A percentile compares a stretch with the other conserved stretches of the same genome.
phyloP scores from a whole-genome alignment of 2,888 invertebrate species.

The Choreutis nemorana region DNA sequence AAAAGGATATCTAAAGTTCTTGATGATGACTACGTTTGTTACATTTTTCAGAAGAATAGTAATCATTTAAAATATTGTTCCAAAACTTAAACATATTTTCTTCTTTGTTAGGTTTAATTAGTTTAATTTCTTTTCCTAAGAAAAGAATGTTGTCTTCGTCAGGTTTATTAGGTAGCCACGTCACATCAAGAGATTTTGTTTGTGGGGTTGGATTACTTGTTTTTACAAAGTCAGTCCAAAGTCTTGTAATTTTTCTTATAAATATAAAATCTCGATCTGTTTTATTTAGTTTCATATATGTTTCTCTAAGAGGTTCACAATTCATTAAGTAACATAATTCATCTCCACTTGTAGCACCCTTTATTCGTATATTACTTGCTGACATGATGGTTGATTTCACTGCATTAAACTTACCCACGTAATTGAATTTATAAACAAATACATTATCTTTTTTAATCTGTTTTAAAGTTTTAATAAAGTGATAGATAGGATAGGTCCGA shows the following conservation, averaged over 20 bases:
- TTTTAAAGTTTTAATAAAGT: slow-evolving; percentile 35
- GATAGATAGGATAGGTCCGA: slow-evolving; percentile 45
- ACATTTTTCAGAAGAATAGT: slow-evolving; percentile 29
- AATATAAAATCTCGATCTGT: slow-evolving; percentile 32
- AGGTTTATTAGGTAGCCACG: slow-evolving; percentile 34
- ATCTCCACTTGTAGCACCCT: slow-evolving; percentile 54
- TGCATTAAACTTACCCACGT: slow-evolving; percentile 41
- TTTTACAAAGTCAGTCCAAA: slow-evolving; percentile 63
- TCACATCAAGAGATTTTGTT: slow-evolving; percentile 17
- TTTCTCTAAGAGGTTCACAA: slow-evolving; percentile 46
- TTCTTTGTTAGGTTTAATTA: slow-evolving; percentile 25
- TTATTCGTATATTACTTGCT: slow-evolving; percentile 23
- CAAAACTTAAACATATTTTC: slow-evolving; percentile 36
- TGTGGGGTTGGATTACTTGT: slow-evolving; percentile 37
- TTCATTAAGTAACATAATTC: slow-evolving; percentile 55
- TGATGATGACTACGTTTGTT: slow-evolving; percentile 7
- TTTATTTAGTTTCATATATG: slow-evolving; percentile 28
- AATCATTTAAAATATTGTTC: slow-evolving; percentile 32
- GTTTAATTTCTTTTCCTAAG: slow-evolving; percentile 26
- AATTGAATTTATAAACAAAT: slow-evolving; percentile 56
- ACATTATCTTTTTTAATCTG: slow-evolving; percentile 20
- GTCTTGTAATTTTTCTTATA: slow-evolving; percentile 35
- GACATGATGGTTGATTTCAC: slow-evolving; percentile 34
- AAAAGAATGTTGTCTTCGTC: slow-evolving; percentile 26
- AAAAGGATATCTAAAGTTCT: not conserved